These are phyloP conservation scores for Paramuricea clavata DNA, from an alignment of 92 coral and sea anemone genomes.

Conservation along the genomic window DNA sequence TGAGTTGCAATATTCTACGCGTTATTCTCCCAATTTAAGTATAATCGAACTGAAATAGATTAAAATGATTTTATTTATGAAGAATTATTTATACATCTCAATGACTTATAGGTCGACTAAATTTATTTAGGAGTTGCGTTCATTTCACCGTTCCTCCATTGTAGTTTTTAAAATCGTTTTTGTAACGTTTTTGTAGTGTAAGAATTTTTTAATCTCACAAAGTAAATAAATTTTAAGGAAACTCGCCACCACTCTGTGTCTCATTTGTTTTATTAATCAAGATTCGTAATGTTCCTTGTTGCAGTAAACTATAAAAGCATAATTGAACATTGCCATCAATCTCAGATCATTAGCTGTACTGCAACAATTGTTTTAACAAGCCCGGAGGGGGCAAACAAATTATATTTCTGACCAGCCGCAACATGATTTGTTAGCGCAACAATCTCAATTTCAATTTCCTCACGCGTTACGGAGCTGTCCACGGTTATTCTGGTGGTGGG, in stretches of 20 bases:
- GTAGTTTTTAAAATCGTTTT: constrained; percentile 27
- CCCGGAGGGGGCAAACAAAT: too few relatives aligned
- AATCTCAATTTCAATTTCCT: too few relatives aligned
- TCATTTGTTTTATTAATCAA: background rate
- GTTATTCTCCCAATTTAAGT: background rate
- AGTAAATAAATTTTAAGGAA: background rate
- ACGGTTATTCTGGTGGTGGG: too few relatives aligned
- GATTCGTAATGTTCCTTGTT: background rate
- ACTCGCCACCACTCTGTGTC: background rate
- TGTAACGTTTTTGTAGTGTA: constrained; percentile 51
- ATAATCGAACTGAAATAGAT: constrained; percentile 18
- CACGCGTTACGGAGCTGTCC: too few relatives aligned
- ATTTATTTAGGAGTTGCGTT: background rate
- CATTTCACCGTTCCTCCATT: constrained; percentile 8
- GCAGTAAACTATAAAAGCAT: too few relatives aligned
- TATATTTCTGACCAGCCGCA: too few relatives aligned
- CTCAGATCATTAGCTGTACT: too few relatives aligned
- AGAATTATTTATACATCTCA: constrained; percentile 32
- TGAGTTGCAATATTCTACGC: background rate
- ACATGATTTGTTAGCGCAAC: too few relatives aligned
- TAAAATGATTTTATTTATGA: constrained; percentile 50
- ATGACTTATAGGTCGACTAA: constrained; percentile 8
- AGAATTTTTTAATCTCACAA: constrained; percentile 29
- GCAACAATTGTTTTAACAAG: too few relatives aligned
- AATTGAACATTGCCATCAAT: too few relatives aligned